A percentile compares a stretch with the other conserved stretches of the same genome.
phyloP scores from a whole-genome alignment of 1,140 invertebrate genomes.

The Magallana ariakensis region DNA sequence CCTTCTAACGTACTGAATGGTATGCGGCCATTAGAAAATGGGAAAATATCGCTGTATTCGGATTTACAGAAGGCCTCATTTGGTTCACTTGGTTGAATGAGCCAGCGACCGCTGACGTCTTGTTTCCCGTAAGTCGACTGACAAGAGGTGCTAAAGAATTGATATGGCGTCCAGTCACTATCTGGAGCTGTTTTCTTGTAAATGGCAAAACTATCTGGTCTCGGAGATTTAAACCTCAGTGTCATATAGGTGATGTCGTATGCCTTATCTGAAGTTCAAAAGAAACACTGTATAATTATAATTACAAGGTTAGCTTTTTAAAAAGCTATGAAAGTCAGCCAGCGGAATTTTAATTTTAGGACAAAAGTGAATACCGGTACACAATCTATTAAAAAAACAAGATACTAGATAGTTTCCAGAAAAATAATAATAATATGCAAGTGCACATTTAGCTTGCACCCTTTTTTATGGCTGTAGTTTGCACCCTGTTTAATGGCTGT shows the following conservation, averaged over 20 bases:
- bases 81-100: slow-evolving; percentile 84
- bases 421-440: too few relatives aligned
- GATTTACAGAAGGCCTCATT: slow-evolving; percentile 94
- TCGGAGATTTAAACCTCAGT: slow-evolving; percentile 94
- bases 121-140: slow-evolving; percentile 90
- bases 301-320: too few relatives aligned
- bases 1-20: slow-evolving; percentile 97
- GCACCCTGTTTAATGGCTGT: too few relatives aligned
- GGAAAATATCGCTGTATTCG: slow-evolving; percentile 98
- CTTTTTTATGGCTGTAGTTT: too few relatives aligned
- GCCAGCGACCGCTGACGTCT: slow-evolving; percentile 83
- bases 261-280: slow-evolving; percentile 87
- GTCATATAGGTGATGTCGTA: slow-evolving; percentile 98
- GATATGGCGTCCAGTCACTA: slow-evolving; percentile 95
- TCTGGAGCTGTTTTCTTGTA: slow-evolving; percentile 91
- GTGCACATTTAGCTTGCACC: too few relatives aligned
- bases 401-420: too few relatives aligned
- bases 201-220: slow-evolving; percentile 98
- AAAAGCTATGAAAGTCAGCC: too few relatives aligned
- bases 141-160: slow-evolving; percentile 97
- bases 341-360: too few relatives aligned
- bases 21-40: slow-evolving; percentile 94
- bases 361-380: too few relatives aligned
- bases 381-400: too few relatives aligned
- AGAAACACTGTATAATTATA: too few relatives aligned